A percentile compares a stretch with the other conserved stretches of the same genome.
phyloP scores from a whole-genome alignment of 2,797 vertebrate species.

The Mionectes olivaceus region DNA sequence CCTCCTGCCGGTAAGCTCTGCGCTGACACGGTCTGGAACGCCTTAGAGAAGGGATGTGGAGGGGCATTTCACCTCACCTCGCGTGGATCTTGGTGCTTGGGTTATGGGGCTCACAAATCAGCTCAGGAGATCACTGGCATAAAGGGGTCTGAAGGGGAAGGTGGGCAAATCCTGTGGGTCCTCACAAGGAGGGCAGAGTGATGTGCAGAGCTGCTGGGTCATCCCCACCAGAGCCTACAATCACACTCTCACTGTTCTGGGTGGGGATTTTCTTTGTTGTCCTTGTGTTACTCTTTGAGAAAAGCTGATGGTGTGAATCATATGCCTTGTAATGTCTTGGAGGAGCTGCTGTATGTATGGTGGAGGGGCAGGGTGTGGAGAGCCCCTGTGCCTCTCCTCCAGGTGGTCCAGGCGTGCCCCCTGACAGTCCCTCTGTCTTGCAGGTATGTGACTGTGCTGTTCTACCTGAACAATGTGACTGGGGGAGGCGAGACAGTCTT shows the following conservation, averaged over 20 bases:
- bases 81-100: fast-evolving
- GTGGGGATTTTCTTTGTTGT: neutral
- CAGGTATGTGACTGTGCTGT: conserved; percentile 98
- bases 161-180: neutral
- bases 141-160: neutral
- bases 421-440: conserved; percentile 50
- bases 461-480: conserved; percentile 98
- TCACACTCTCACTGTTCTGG: fast-evolving
- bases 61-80: fast-evolving
- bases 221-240: neutral
- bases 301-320: neutral
- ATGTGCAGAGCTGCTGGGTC: neutral
- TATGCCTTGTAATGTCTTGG: neutral
- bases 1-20: conserved; percentile 92
- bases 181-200: fast-evolving
- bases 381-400: neutral
- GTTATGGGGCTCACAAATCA: neutral
- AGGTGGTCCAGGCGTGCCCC: neutral
- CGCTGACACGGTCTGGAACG: neutral
- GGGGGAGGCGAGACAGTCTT: conserved; percentile 97
- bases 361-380: neutral
- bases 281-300: neutral
- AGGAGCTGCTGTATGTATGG: neutral
- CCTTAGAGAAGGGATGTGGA: fast-evolving
- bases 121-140: neutral